These are phyloP conservation scores for Trissolcus basalis DNA, from an alignment of 1,140 invertebrate genomes.

Conservation along the genomic window DNA sequence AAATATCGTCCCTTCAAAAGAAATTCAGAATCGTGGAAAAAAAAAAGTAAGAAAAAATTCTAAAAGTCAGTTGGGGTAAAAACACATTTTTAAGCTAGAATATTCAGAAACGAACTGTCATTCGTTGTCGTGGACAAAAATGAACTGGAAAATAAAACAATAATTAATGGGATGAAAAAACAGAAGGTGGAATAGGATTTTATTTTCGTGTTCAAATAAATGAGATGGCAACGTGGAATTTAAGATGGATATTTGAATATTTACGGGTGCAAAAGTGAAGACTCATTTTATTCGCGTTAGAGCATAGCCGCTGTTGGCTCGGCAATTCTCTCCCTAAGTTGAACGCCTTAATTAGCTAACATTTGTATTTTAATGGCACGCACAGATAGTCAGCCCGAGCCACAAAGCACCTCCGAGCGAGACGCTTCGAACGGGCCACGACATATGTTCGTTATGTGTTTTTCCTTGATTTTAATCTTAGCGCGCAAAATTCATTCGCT, in stretches of 20 bases:
- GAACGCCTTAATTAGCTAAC: constrained; percentile 26
- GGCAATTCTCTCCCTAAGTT: constrained; percentile 21
- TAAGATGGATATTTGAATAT: not conserved
- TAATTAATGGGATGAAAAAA: no score
- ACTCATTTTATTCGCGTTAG: constrained; percentile 27
- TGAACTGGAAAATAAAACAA: no score
- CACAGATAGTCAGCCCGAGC: constrained; percentile 12
- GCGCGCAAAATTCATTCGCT: constrained; percentile 30
- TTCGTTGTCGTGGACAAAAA: no score
- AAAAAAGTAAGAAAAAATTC: not conserved
- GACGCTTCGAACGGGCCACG: constrained; percentile 2
- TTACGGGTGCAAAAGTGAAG: constrained; percentile 2
- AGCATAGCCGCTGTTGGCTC: constrained; percentile 25
- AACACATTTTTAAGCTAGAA: no score
- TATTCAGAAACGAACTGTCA: no score
- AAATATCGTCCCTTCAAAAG: not conserved
- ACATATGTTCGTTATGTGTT: constrained; percentile 37
- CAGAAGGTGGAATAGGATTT: no score
- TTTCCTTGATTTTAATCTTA: constrained; percentile 33
- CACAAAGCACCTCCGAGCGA: constrained; percentile 28
- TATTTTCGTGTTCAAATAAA: no score
- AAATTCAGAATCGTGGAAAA: not conserved
- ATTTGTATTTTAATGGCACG: constrained; percentile 43
- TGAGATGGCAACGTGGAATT: not conserved
- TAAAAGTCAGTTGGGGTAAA: no score